These are phyloP conservation scores for Hydrochoerus hydrochaeris DNA, from an alignment of 2,113 vertebrate species.

Conservation along the genomic window DNA sequence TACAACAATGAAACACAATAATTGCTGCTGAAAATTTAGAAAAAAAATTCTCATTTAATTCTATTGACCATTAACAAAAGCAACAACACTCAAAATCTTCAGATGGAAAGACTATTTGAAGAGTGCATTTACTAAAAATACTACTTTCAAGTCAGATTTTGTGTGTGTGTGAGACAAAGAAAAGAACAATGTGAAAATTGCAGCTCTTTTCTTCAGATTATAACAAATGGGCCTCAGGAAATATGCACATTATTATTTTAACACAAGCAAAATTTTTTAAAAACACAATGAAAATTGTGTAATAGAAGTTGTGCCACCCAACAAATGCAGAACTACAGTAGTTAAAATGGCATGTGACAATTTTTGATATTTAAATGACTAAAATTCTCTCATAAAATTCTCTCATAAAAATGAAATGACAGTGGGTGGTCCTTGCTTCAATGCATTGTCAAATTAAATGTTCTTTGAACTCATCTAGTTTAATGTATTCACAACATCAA, in stretches of 20 bases:
- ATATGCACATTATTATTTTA: slow-evolving; percentile 27
- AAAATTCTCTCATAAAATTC: slow-evolving; percentile 45
- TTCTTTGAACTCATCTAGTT: slow-evolving; percentile 31
- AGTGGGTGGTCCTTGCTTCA: not conserved
- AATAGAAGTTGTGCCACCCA: not conserved
- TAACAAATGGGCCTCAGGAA: not conserved
- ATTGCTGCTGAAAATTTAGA: not conserved
- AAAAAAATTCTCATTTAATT: not conserved
- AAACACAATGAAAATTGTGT: not conserved
- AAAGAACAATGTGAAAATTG: slow-evolving; percentile 22
- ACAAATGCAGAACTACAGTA: slow-evolving; percentile 20
- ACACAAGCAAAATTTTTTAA: not conserved
- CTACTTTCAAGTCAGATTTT: not conserved
- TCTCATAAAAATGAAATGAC: not conserved
- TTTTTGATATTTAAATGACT: slow-evolving; percentile 30
- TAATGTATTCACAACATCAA: slow-evolving; percentile 31
- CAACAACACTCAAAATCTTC: not conserved
- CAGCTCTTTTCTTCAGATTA: slow-evolving; percentile 9
- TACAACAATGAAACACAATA: not conserved
- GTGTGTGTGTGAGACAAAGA: slow-evolving; percentile 1
- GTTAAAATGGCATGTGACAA: slow-evolving; percentile 17
- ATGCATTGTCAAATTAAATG: slow-evolving; percentile 30
- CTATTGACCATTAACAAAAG: not conserved
- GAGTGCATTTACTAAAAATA: not conserved
- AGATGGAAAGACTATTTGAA: not conserved